Base-by-base conservation (phyloP, 2,888 invertebrate genomes). In the Pseudococcus viburni region DNA sequence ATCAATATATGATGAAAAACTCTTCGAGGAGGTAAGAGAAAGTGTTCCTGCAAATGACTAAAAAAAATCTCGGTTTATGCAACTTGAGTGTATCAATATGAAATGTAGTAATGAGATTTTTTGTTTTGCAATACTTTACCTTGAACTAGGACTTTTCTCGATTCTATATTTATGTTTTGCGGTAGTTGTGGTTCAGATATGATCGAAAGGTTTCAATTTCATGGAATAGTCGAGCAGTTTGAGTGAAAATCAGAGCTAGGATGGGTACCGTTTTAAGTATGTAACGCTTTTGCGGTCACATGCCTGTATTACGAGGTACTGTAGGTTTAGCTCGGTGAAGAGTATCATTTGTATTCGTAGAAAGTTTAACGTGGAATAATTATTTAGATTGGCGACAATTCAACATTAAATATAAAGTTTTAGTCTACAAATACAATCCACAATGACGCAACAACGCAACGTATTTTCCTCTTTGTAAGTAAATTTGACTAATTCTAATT, bases 31-130 rank as follows among this genome's bases (percentile, higher is more conserved):
- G 11, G 26, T 73, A 12, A 17, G 68, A 11, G 68, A 73, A 73
- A 73, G 68, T 73, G 33, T 73, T 73, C 26, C 33, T 73, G 33
- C 26, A 6, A 73, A 33, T 73, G n/a, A 73, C 3, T 73, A 73
- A 33, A 5, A 73, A 73, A 73, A 73, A 73, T 73, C 68, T 51
- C 46, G 26, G 26, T 33, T 33, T 33, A 33, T 33, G 26, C 46
- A 12, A 46, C 46, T 46, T 46, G 8, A 17, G 51, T 51, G 46
- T 46, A 46, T 33, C 26, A 33, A 33, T 33, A 33, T 33, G 12
- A 46, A 46, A 11, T 46, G 7, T 46, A 46, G 8, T 46, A 46
- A 46, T 51, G 51, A 51, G 51, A 51, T 15, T 15, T 51, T 51
- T 17, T 33, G 26, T 33, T 33, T 33, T 33, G 26, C 26, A 33